Evolutionary conservation across 2,113 vertebrate genomes (phyloP).

Genomic region (Motacilla tschutschensis): DNA sequence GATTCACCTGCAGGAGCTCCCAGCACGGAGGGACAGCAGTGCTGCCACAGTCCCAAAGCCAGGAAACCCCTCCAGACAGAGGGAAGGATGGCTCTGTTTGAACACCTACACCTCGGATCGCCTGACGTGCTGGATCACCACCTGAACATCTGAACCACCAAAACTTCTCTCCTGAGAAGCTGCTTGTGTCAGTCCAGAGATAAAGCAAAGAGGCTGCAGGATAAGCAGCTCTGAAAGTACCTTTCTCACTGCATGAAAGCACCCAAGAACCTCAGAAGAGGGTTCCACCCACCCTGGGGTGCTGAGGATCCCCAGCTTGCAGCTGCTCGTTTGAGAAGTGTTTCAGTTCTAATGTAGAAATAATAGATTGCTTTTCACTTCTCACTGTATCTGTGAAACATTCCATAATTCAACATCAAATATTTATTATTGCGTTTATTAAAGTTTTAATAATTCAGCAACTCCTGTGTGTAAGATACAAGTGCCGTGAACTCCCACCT

Average conservation of each 20-base stretch:
- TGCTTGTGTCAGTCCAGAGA: neutral
- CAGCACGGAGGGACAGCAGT: neutral
- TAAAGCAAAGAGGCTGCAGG: neutral
- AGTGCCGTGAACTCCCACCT: constrained; percentile 37
- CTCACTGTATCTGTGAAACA: constrained; percentile 69
- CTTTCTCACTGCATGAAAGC: neutral
- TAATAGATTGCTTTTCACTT: constrained; percentile 65
- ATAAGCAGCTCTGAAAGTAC: neutral
- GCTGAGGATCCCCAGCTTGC: neutral
- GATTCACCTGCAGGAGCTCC: neutral
- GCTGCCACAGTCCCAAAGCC: neutral
- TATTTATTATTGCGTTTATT: constrained; percentile 82
- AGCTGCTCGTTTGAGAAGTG: constrained; percentile 26
- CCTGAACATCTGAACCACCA: neutral
- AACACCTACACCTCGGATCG: neutral
- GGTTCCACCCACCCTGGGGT: neutral
- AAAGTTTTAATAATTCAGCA: constrained; percentile 81
- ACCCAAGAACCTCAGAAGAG: neutral
- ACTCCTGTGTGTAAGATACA: constrained; percentile 48
- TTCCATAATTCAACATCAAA: constrained; percentile 80
- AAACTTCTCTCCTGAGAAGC: neutral
- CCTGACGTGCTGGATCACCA: neutral
- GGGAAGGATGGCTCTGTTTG: neutral
- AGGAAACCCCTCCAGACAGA: neutral
- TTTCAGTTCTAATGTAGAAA: constrained; percentile 63